These are phyloP conservation scores for Struthidea cinerea DNA, from an alignment of 2,113 vertebrate species.

Conservation along the genomic window DNA sequence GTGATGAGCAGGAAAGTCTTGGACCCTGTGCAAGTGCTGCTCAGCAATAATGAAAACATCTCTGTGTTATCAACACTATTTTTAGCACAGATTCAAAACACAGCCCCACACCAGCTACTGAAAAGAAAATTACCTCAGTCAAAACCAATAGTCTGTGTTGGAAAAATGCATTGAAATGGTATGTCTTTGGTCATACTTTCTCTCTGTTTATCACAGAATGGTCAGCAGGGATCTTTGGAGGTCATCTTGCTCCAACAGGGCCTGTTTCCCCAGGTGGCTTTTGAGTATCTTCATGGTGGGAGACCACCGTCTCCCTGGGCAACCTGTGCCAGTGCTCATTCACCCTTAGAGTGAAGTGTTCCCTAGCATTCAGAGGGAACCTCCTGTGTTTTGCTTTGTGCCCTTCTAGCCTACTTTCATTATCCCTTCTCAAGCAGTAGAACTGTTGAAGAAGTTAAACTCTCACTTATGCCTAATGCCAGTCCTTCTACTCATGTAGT, in stretches of 20 bases:
- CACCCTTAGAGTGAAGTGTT: background rate
- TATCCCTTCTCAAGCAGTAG: background rate
- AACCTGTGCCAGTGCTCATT: background rate
- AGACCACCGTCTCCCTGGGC: too few species aligned
- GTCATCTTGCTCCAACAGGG: background rate
- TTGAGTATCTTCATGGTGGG: fast-evolving
- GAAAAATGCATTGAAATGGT: background rate
- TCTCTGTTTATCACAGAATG: background rate
- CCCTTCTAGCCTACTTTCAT: background rate
- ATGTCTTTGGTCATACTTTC: background rate
- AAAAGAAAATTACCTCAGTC: background rate
- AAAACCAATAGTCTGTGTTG: background rate
- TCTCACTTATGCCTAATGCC: background rate
- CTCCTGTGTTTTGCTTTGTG: background rate
- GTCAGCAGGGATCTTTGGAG: background rate
- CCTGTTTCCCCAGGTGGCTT: background rate
- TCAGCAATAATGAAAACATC: background rate
- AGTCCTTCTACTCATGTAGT: fast-evolving
- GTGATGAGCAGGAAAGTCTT: background rate
- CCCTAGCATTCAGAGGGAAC: background rate
- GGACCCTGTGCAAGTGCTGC: background rate
- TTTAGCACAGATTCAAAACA: background rate
- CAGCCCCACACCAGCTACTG: background rate
- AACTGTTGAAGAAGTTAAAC: background rate
- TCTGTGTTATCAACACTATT: background rate